Percentiles rank a stretch among this genome's conserved stretches.
Conservation (phyloP, 2,113 vertebrate genomes). For the Collichthys lucidus region DNA sequence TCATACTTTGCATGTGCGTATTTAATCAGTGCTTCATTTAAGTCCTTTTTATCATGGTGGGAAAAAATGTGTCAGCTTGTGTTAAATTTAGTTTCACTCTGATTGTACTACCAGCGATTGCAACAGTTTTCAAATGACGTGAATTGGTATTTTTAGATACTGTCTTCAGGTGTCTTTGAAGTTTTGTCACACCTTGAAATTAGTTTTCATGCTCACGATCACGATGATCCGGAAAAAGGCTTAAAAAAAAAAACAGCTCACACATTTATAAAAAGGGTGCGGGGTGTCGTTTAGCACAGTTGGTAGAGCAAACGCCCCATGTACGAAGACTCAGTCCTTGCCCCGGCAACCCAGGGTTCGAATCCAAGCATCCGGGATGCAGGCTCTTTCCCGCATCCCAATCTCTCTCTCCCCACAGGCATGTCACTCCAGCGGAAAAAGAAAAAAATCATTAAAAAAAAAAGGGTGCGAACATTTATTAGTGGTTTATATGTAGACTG, state of each 20-base stretch:
- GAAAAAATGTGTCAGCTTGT: not conserved
- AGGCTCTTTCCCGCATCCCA: too few relatives aligned
- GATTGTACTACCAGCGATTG: not conserved
- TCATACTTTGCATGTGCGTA: constrained; percentile 11
- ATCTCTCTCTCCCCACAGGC: too few relatives aligned
- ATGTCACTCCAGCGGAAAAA: too few relatives aligned
- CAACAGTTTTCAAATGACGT: not conserved
- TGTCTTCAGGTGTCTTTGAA: too few relatives aligned
- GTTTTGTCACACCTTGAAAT: too few relatives aligned
- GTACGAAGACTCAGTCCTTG: too few relatives aligned
- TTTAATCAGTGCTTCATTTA: constrained; percentile 1
- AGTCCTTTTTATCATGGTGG: not conserved
- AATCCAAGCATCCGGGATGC: too few relatives aligned
- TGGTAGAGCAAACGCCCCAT: too few relatives aligned
- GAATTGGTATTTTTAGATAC: not conserved
- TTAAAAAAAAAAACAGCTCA: not conserved
- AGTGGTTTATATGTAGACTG: not conserved
- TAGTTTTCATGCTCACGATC: too few relatives aligned
- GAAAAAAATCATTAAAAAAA: not conserved
- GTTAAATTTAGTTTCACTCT: not conserved
- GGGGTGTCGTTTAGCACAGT: too few relatives aligned
- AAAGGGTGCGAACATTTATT: not conserved
- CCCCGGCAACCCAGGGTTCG: too few relatives aligned
- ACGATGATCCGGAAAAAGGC: not conserved
- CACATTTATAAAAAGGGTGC: not conserved